phyloP scores from a whole-genome alignment of 2,797 vertebrate genomes.

The Myripristis jacobus region DNA sequence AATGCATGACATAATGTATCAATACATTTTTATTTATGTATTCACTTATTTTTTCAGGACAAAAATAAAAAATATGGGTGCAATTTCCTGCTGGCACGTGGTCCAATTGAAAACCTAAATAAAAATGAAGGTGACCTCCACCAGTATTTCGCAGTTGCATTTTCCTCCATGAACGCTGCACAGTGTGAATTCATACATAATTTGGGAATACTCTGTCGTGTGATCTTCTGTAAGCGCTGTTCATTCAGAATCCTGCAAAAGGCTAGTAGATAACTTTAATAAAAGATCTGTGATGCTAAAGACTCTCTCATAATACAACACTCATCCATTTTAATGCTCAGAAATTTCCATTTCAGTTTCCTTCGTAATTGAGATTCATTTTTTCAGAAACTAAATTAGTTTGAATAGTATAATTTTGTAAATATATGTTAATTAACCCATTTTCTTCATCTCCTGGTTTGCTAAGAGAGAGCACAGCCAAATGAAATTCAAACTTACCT shows the following conservation, averaged over 20 bases:
- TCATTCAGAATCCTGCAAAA: constrained; percentile 67
- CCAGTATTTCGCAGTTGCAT: constrained; percentile 46
- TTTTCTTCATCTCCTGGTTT: constrained; percentile 65
- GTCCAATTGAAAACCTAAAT: constrained; percentile 29
- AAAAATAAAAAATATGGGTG: not conserved
- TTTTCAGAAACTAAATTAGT: constrained; percentile 78
- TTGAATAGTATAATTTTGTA: constrained; percentile 84
- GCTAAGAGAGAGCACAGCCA: constrained; percentile 65
- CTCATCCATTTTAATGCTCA: constrained; percentile 81
- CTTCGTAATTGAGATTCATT: constrained; percentile 80
- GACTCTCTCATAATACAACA: constrained; percentile 76
- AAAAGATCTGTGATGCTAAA: constrained; percentile 76
- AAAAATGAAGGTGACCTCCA: constrained; percentile 62
- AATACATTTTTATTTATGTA: not conserved
- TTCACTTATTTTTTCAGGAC: not conserved
- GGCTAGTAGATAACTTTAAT: constrained; percentile 72
- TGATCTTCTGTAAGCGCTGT: constrained; percentile 68
- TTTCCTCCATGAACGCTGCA: constrained; percentile 56
- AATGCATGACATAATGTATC: not conserved
- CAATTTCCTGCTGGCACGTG: constrained; percentile 9
- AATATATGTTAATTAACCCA: constrained; percentile 82
- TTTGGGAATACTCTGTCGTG: constrained; percentile 60
- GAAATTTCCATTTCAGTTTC: constrained; percentile 74
- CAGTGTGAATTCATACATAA: constrained; percentile 74
- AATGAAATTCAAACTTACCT: constrained; percentile 84